Base-by-base conservation (phyloP, 1,140 invertebrate species). In the Neodiprion virginianus region DNA sequence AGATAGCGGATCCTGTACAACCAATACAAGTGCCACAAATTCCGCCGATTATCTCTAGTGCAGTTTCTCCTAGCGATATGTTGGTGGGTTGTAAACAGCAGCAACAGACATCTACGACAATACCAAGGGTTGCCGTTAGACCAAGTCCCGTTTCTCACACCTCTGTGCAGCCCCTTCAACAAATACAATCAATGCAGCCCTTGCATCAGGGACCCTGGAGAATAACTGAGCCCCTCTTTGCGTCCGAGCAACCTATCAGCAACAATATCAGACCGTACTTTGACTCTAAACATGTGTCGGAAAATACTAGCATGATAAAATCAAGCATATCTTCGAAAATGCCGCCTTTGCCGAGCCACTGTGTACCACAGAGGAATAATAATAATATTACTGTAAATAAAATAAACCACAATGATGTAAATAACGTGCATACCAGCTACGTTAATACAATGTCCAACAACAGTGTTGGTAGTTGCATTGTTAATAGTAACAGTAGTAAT, bases 271-370 rank as follows among this genome's bases (percentile, higher is more conserved):
- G 85, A 47, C 87, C 87, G 0, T 88, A 88, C 48, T 87, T 86
- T 11, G 87, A 88, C 28, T 87, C 87, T 0, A 87, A 88, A 49
- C 83, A 87, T 40, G 87, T 87, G 4, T 87, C 87, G 0, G 85
- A 88, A 65, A 87, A 87, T 67, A 88, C 87, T 7, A 88, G 86
- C 50, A 88, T 87, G 86, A 87, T 88, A 73, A 87, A 88, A 17
- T 85, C 86, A 10, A 88, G 85, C 79, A 79, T 87, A 76, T 84
- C 85, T 49, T 85, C 83, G 1, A 83, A 86, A 68, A 82, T 87
- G 73, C 77, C 85, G 12, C 85, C 85, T 0, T 74, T 87, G 67
- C 80, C 82, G 2, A 86, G 81, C 76, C 85, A 87, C 50, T 86
- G 81, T 70, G 82, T 88, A 9, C 74, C 81, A 2, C 84, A 85